Base-by-base conservation (phyloP, 1,140 invertebrate species). In the Pteromalus puparum region DNA sequence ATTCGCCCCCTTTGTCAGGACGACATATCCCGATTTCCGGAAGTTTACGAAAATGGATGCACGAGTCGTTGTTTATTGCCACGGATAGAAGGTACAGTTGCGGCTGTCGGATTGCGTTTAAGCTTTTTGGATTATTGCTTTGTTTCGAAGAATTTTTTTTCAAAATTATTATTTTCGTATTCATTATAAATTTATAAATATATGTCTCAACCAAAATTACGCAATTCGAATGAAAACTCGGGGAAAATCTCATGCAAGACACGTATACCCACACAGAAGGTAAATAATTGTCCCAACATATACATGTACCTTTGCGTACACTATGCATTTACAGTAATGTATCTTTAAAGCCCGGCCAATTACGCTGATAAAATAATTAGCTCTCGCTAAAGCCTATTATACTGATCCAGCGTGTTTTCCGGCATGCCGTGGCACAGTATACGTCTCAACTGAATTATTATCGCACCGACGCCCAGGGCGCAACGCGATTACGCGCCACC, bases 381-480 rank as follows among this genome's bases (percentile, higher is more conserved):
- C 67, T 70, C 67, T 70, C 67, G 67, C 67, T 70, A 70, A 70
- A 70, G 67, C 28, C 9, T 18, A 28, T 70, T 70, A 70, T 70
- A 70, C 28, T 1, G 67, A 70, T 70, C 67, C 67, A 1, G 7
- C 24, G 67, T 18, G 67, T 70, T 30, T 61, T 70, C 67, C 28
- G 67, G 67, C 12, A 28, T 10, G 24, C 24, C 10, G 65, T 12
- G 65, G 21, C 21, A 68, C 9, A 10, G 26, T 12, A 26, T 18
- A 30, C 67, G 12, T 70, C 24, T 70, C 67, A 12, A 53, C 15
- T 61, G 26, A 81, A 81, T 74, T 73, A 81, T 73, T 74, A n/a
- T 81, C 18, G 42, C 30, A 28, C 67, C 18, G 42, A 12, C 15
- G 53, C 34, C 48, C 81, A 26, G 18, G 53, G 72, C 72, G 2